These are phyloP conservation scores for Brachionichthys hirsutus DNA, from an alignment of 2,113 vertebrate species.

Conservation along the genomic window DNA sequence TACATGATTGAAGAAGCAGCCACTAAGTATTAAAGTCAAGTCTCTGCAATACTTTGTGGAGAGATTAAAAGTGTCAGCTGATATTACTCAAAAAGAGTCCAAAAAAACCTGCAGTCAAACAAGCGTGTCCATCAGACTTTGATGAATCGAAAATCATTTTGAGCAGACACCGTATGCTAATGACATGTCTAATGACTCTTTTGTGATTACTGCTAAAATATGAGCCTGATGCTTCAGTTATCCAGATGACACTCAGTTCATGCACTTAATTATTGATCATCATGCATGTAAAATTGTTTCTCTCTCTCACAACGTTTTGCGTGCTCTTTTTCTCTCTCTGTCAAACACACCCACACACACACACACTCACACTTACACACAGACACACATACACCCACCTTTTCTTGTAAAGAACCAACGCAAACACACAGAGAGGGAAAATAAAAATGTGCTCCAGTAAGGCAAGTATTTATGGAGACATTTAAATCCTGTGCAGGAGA, in stretches of 20 bases:
- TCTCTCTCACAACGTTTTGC: constrained; percentile 1
- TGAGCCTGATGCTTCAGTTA: not conserved
- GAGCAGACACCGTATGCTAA: not conserved
- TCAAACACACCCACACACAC: not conserved
- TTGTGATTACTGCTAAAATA: constrained; percentile 8
- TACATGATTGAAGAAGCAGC: not conserved
- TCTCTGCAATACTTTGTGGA: no score
- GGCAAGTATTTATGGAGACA: constrained; percentile 2
- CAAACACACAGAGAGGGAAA: constrained; percentile 19
- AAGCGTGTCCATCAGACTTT: no score
- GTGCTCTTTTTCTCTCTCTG: not conserved
- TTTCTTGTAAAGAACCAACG: constrained; percentile 10
- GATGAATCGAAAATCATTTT: no score
- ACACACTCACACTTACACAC: constrained; percentile 6
- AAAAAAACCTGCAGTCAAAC: no score
- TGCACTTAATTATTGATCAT: constrained; percentile 26
- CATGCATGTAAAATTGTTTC: constrained; percentile 4
- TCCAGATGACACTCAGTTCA: constrained; percentile 13
- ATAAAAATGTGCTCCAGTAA: constrained; percentile 7
- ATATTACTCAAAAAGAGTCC: no score
- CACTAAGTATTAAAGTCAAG: no score
- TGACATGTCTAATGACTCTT: not conserved
- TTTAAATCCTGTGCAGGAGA: not conserved
- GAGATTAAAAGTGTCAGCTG: no score
- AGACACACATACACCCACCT: not conserved